phyloP scores from a whole-genome alignment of 2,797 vertebrate genomes.

The Ceyx erithaca region DNA sequence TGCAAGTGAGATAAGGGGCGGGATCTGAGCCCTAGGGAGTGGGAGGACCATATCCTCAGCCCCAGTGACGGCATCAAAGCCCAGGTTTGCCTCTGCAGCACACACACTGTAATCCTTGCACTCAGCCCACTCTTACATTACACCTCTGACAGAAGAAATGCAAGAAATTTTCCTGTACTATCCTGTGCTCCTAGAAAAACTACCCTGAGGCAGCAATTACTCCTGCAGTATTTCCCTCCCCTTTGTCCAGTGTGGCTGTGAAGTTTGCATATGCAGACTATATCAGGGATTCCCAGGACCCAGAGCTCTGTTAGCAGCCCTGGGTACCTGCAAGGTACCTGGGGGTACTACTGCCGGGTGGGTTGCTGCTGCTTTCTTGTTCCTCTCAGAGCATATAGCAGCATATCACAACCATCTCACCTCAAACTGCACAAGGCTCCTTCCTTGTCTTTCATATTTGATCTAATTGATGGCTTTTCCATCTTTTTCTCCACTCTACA shows the following conservation, averaged over 20 bases:
- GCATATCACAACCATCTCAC: background rate
- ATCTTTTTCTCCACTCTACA: slow-evolving; percentile 22
- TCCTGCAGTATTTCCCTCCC: background rate
- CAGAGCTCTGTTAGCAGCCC: background rate
- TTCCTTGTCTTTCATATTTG: background rate
- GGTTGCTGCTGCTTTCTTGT: background rate
- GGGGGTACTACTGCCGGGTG: background rate
- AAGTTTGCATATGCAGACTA: background rate
- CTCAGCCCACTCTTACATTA: background rate
- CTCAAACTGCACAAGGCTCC: background rate
- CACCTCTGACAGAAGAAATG: background rate
- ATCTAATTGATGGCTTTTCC: slow-evolving; percentile 14
- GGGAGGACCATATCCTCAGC: background rate
- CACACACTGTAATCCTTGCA: background rate
- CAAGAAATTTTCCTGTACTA: background rate
- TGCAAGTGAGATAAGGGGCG: background rate
- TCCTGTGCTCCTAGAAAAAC: background rate
- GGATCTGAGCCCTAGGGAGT: background rate
- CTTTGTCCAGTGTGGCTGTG: background rate
- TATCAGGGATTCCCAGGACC: background rate
- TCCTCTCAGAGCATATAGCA: background rate
- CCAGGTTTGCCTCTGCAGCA: background rate
- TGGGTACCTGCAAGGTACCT: background rate
- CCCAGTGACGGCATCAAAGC: background rate
- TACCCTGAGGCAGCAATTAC: background rate